These are phyloP conservation scores for Cheirogaleus major DNA, from an alignment of 2,797 vertebrate genomes.

Conservation along the genomic window DNA sequence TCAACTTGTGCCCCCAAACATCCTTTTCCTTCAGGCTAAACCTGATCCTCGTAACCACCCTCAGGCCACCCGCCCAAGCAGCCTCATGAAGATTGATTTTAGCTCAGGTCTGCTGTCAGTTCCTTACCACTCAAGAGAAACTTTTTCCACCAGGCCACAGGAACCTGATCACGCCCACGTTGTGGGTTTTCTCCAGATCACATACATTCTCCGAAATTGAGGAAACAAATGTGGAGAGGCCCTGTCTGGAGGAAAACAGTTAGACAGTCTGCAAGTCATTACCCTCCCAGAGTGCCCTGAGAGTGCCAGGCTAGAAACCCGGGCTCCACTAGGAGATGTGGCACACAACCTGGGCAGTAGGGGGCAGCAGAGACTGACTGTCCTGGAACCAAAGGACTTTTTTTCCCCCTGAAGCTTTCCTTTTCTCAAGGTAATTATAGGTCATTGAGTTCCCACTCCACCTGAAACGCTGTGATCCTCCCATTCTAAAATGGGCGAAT, in stretches of 20 bases:
- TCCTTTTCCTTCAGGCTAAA: background rate
- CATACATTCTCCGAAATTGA: background rate
- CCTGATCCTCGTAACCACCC: background rate
- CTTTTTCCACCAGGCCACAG: background rate
- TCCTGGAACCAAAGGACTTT: background rate
- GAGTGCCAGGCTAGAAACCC: background rate
- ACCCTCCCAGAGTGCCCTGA: background rate
- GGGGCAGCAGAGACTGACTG: slow-evolving; percentile 63
- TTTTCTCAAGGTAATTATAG: background rate
- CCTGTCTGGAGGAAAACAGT: background rate
- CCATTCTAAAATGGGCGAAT: background rate
- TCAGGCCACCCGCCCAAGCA: background rate
- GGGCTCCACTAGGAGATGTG: background rate
- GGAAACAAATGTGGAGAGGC: background rate
- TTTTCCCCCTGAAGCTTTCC: background rate
- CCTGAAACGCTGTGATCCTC: background rate
- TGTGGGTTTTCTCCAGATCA: background rate
- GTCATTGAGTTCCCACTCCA: background rate
- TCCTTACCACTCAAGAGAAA: background rate
- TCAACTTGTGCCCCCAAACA: background rate
- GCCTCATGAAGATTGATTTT: background rate
- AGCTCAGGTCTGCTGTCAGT: background rate
- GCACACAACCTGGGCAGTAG: slow-evolving; percentile 38
- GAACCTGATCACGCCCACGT: background rate
- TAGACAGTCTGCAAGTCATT: background rate